A percentile compares a stretch with the other conserved stretches of the same genome.
These are phyloP conservation scores for Telmatochromis sp. DNA, from an alignment of 2,113 vertebrate genomes.

Conservation along the genomic window DNA sequence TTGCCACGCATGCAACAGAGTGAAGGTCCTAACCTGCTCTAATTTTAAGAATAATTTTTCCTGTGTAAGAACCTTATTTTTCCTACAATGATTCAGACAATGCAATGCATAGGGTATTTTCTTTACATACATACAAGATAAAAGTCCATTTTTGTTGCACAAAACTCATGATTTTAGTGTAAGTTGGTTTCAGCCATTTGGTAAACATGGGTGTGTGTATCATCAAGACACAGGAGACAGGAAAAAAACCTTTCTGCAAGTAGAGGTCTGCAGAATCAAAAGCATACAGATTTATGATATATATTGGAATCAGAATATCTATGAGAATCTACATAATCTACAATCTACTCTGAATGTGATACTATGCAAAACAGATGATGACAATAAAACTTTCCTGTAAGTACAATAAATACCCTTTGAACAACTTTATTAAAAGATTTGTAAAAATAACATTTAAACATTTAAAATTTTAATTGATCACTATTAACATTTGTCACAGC, in stretches of 20 bases:
- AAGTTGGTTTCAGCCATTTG: background rate
- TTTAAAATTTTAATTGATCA: background rate
- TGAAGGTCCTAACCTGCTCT: background rate
- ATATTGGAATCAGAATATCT: background rate
- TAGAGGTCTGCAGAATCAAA: background rate
- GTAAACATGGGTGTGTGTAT: background rate
- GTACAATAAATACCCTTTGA: background rate
- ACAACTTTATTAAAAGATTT: background rate
- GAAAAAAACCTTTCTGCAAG: background rate
- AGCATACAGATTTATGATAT: background rate
- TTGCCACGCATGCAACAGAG: slow-evolving; percentile 42
- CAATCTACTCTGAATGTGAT: background rate
- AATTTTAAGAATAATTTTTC: background rate
- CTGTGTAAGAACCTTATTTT: background rate
- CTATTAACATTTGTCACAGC: background rate
- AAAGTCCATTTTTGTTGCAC: background rate
- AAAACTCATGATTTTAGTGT: background rate
- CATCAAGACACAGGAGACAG: background rate
- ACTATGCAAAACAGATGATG: background rate
- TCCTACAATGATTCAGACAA: background rate
- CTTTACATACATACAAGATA: background rate
- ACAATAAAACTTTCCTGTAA: background rate
- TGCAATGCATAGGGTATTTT: background rate
- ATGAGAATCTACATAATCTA: background rate
- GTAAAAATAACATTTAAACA: background rate